Base-by-base conservation (phyloP, 2,113 vertebrate genomes). In the Gadus macrocephalus region DNA sequence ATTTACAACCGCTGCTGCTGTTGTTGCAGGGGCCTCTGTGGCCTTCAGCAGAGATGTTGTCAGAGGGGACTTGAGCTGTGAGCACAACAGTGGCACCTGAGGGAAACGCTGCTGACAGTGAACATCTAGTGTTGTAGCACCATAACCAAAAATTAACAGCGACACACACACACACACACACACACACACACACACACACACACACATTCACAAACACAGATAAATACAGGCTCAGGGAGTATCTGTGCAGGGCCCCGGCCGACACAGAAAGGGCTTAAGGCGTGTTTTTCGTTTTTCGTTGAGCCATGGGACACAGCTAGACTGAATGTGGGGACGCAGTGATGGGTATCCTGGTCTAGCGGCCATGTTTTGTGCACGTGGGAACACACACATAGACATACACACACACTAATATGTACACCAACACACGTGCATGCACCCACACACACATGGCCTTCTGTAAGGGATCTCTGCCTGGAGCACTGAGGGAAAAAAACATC, bases 51-150 rank as follows among this genome's bases (percentile, higher is more conserved):
- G 81, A 55, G 66, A 70, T 56, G 75, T 68, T 85, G 84, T 78
- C 84, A 81, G 75, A 84, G 82, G 64, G 66, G 62, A 84, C 79
- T 19, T 65, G 76, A 86, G 78, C 80, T 84, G 80, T 68, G 83
- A 89, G 84, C 78, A 83, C 86, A 86, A 87, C 80, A 87, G 76
- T 74, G 84, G 88, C 67, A 78, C 85, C 84, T 76, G 49, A 79
- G 81, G 84, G 87, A 86, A 74, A 74, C 12, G n/a, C 75, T 60
- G 77, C 71, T 83, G 83, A 80, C 84, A 75, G 76, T 71, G 76
- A 82, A 81, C 78, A 85, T 83, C 86, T 74, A 83, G 81, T 82
- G 83, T 77, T 74, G 77, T 85, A 74, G 79, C 87, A 87, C 82
- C 80, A 83, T 80, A 81, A 83, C 83, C 83, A 16, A 71, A 28